Percentiles rank a stretch among this genome's conserved stretches.
Conservation (phyloP, 2,113 vertebrate genomes). For the Oncorhynchus masou region DNA sequence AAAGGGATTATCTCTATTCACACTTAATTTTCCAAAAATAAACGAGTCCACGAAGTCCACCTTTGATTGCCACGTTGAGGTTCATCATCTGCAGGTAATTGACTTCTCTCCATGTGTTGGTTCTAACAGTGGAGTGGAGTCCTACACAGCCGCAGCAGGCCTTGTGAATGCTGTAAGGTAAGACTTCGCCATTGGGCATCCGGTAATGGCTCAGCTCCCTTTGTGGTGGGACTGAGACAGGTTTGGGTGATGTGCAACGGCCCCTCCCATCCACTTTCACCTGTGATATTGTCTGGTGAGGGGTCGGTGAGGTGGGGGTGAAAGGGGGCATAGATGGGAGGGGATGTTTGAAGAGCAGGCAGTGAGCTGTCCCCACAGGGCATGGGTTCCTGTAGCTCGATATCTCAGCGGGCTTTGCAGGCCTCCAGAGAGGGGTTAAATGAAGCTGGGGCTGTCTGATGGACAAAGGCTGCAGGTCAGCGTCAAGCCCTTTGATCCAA, state of each 20-base stretch:
- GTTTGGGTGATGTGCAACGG: constrained; percentile 58
- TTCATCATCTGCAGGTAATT: constrained; percentile 70
- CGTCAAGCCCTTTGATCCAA: constrained; percentile 72
- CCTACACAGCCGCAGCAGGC: constrained; percentile 21
- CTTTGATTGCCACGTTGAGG: constrained; percentile 69
- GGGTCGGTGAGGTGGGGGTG: constrained; percentile 46
- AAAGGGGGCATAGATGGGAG: constrained; percentile 35
- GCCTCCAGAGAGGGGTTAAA: constrained; percentile 73
- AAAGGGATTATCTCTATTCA: constrained; percentile 68
- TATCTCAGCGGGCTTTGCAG: constrained; percentile 67
- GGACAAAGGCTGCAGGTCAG: constrained; percentile 77
- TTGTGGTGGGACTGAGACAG: constrained; percentile 69
- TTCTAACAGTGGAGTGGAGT: constrained; percentile 35
- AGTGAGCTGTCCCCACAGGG: constrained; percentile 65
- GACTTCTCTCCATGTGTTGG: constrained; percentile 27
- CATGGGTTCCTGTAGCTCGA: constrained; percentile 66
- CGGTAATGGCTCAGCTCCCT: constrained; percentile 58
- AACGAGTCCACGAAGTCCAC: constrained; percentile 73
- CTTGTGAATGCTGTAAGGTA: constrained; percentile 61
- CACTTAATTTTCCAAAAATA: constrained; percentile 66
- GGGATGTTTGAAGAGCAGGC: constrained; percentile 21
- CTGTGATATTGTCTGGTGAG: constrained; percentile 64
- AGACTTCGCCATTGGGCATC: constrained; percentile 65
- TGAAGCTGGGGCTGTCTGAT: constrained; percentile 71
- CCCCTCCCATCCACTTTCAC: constrained; percentile 73